Base-by-base conservation (phyloP, 2,888 invertebrate genomes). In the Heterodera filipjevi region DNA sequence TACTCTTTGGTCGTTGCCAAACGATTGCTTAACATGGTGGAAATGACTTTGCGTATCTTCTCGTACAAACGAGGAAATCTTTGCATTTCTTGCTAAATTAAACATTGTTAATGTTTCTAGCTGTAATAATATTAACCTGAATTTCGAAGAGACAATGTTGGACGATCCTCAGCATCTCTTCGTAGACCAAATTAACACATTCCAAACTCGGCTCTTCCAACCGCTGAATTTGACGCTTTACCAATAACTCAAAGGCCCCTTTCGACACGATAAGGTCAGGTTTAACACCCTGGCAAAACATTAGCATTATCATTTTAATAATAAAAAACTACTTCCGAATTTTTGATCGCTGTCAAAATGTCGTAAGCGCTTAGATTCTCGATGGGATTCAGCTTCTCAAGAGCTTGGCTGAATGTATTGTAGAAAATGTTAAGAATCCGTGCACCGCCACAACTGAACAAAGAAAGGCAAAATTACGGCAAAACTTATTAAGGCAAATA, bases 371-470 rank as follows among this genome's bases (percentile, higher is more conserved):
- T 94, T 33, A 92, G 87, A 88, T 95, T 95, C 78, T 93, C 93
- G 86, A 99, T 91, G 3, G 99, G 97, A 91, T 99, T 95, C 88
- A 99, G 96, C 1, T 94, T 94, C 90, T 96, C 95, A 86, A 99
- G 91, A 0, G 96, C 95, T 86, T 93, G 92, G 5, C 96, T 97
- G 90, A 99, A 99, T 0, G 96, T 96, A 90, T 99, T 98, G 89
- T 99, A 98, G 91, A 99, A 99, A 90, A 99, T 99, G 89, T 96
- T 99, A 90, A 98, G 97, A 88, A 99, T 98, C 85, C 99, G 92
- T 8, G 99, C 99, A n/a, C 99, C 99, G 0, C 99, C 99, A 89
- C 98, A 97, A 90, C 77, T 77, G 32, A 35, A 77, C 10, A 39
- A 39, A 39, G 14, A 16, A 5, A 32, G 19, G 16, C 0, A 6